Evolutionary conservation across 2,888 invertebrate genomes (phyloP), one percentile per base, ranked within the genome.

Genomic region (Slavum lentiscoides): DNA sequence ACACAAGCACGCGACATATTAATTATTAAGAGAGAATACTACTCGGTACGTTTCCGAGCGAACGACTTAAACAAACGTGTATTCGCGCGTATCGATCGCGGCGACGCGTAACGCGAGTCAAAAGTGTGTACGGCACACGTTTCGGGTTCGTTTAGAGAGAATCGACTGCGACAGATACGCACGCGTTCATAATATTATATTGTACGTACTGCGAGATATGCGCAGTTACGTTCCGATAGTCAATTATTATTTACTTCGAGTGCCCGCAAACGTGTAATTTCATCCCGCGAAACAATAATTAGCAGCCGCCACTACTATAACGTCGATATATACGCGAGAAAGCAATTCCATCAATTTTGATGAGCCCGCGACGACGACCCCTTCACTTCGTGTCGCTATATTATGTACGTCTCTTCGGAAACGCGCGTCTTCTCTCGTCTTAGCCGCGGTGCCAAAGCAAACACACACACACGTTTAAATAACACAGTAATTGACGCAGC

Each of bases 271-370:
- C 76, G n/a, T 15, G 49, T 69, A 69, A 69, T 61, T 61, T 53
- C 61, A 21, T 61, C 30, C 61, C 68, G 61, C 61, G 19, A 69
- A 76, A 76, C 69, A 53, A 61, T 76, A 76, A 76, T 76, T 69
- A 76, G 23, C 61, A n/a, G n/a, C 30, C 30, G 30, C 30, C 30
- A 30, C 30, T 30, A 30, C 30, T 21, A n/a, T 59, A 30, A 17
- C 58, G 76, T 68, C 69, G 69, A 69, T 76, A 69, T 17, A 19
- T 9, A n/a, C 64, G 53, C n/a, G 64, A 30, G 61, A 69, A 61
- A 76, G 76, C 76, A 61, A 76, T 76, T 69, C 76, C 69, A 68
- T 76, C 76, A 76, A 76, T 76, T 76, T 76, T 61, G 68, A 76
- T 61, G 69, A 68, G 49, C 30, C 43, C 43, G 43, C 43, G 11